A percentile compares a stretch with the other conserved stretches of the same genome.
Conservation (phyloP, 2,888 invertebrate genomes). For the Crepidodera aurea region DNA sequence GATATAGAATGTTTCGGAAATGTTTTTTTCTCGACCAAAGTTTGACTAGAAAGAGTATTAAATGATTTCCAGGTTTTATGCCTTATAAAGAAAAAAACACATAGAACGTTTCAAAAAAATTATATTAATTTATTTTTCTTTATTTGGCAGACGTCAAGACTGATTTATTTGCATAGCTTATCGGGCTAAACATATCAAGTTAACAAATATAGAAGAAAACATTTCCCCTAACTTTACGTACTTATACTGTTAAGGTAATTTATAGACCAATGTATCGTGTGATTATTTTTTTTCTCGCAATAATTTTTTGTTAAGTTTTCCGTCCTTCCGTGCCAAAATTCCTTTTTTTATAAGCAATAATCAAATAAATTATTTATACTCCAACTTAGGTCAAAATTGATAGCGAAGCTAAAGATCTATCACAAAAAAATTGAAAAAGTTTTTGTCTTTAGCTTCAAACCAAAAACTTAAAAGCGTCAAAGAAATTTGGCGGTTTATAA, state of each 20-base stretch:
- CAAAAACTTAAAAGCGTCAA: too few relatives aligned
- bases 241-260: conserved; percentile 14
- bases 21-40: neutral
- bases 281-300: conserved; percentile 9
- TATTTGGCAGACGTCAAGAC: conserved; percentile 12
- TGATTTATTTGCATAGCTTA: conserved; percentile 18
- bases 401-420: too few relatives aligned
- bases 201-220: conserved; percentile 10
- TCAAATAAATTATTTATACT: conserved; percentile 5
- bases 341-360: conserved; percentile 5
- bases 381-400: too few relatives aligned
- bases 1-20: neutral
- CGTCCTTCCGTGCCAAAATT: conserved; percentile 46
- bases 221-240: conserved; percentile 11
- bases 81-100: neutral
- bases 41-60: neutral
- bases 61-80: neutral
- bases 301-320: conserved; percentile 34
- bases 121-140: conserved; percentile 7
- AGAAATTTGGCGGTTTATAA: too few relatives aligned
- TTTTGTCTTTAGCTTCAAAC: too few relatives aligned
- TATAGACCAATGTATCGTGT: conserved; percentile 13
- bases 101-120: too few relatives aligned
- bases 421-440: too few relatives aligned
- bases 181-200: conserved; percentile 26